phyloP scores from a whole-genome alignment of 1,140 invertebrate species.

The Leucophenga varia region DNA sequence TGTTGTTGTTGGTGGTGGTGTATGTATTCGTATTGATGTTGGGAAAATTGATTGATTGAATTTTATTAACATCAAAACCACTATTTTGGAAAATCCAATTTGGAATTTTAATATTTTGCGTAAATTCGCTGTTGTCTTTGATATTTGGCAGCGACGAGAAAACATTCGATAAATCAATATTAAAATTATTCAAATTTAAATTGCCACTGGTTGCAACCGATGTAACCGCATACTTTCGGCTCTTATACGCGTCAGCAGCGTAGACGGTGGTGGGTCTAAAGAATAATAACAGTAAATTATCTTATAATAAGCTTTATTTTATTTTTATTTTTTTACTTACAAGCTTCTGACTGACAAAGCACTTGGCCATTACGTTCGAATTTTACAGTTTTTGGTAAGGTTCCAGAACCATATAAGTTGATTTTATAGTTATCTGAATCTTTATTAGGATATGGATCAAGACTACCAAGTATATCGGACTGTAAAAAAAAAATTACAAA shows the following conservation, averaged over 20 bases:
- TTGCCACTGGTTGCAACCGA: no score
- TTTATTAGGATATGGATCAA: conserved; percentile 25
- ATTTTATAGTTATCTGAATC: conserved; percentile 16
- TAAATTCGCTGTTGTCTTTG: conserved; percentile 4
- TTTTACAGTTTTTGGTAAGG: conserved; percentile 24
- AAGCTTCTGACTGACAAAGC: conserved; percentile 19
- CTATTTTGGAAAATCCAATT: no score
- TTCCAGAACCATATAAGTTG: conserved; percentile 21
- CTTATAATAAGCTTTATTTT: neutral
- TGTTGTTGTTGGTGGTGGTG: neutral
- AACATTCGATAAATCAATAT: no score
- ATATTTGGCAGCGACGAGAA: conserved; percentile 14
- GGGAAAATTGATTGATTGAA: neutral
- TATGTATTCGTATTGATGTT: neutral
- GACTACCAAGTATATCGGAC: conserved; percentile 18
- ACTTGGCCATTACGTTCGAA: conserved; percentile 21
- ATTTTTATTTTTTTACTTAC: no score
- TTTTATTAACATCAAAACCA: no score
- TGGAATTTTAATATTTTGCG: no score
- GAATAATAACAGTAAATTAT: conserved; percentile 1
- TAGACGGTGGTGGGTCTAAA: conserved; percentile 24
- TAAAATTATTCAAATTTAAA: no score
- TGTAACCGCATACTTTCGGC: no score
- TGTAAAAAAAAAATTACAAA: neutral
- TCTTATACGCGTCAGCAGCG: conserved; percentile 24